Evolutionary conservation across 92 coral and sea anemone species (phyloP).

Genomic region (Montipora capitata): DNA sequence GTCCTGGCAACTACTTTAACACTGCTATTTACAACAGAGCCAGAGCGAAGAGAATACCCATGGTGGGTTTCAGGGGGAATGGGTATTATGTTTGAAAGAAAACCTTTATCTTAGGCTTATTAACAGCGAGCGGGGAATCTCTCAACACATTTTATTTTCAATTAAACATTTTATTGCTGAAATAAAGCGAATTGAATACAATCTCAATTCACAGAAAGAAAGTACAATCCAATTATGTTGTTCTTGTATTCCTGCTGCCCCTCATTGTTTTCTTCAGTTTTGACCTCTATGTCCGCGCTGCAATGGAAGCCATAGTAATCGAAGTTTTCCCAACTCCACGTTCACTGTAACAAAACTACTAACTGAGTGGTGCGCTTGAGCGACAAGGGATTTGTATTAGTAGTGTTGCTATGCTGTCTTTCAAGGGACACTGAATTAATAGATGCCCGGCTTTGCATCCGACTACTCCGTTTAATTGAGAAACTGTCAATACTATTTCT

Average conservation of each 20-base stretch:
- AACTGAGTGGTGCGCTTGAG: background rate
- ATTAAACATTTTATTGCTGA: constrained; percentile 5
- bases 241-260: background rate
- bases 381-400: background rate
- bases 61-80: too few relatives aligned
- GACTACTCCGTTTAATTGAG: fast-evolving
- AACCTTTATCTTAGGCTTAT: background rate
- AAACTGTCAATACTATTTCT: background rate
- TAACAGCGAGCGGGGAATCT: background rate
- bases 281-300: background rate
- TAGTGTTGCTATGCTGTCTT: background rate
- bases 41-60: too few relatives aligned
- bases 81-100: too few relatives aligned
- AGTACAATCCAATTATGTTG: too few relatives aligned
- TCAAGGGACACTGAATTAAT: background rate
- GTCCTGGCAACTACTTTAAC: too few relatives aligned
- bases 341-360: background rate
- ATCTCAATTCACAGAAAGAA: background rate
- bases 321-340: background rate
- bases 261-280: background rate
- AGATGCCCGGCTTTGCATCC: background rate
- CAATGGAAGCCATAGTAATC: background rate
- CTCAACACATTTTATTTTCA: background rate
- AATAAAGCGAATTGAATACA: background rate
- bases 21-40: too few relatives aligned